phyloP scores from a whole-genome alignment of 2,797 vertebrate species.

The Scolopax bukidnonensis region DNA sequence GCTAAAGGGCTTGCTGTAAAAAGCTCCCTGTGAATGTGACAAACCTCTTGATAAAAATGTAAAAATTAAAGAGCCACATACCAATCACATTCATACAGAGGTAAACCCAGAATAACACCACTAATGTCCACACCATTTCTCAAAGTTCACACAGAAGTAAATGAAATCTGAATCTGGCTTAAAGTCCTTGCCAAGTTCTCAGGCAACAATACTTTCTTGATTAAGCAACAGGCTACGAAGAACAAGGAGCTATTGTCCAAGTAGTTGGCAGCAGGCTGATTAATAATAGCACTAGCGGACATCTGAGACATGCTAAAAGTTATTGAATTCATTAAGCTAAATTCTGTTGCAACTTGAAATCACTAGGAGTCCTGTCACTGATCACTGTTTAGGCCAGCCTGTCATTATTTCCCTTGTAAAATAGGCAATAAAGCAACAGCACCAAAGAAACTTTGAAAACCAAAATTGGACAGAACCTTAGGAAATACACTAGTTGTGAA shows the following conservation, averaged over 20 bases:
- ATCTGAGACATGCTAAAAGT: slow-evolving; percentile 49
- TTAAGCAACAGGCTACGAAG: slow-evolving; percentile 41
- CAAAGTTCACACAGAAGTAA: slow-evolving; percentile 11
- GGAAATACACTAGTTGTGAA: not conserved
- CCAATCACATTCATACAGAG: not conserved
- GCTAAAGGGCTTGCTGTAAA: not conserved
- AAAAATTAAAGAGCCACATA: not conserved
- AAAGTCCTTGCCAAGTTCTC: slow-evolving; percentile 47
- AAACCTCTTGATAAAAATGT: slow-evolving; percentile 1
- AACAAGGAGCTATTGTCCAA: slow-evolving; percentile 53
- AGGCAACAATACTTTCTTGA: slow-evolving; percentile 49
- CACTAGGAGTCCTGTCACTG: not conserved
- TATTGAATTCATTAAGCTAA: slow-evolving; percentile 53
- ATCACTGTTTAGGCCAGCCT: not conserved
- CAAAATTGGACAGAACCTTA: not conserved
- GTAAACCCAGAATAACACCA: slow-evolving; percentile 9
- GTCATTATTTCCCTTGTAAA: not conserved
- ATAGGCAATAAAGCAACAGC: not conserved
- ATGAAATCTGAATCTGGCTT: slow-evolving; percentile 43
- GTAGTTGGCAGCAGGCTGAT: slow-evolving; percentile 52
- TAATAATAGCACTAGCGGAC: slow-evolving; percentile 42
- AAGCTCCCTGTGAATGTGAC: not conserved
- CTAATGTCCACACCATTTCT: not conserved
- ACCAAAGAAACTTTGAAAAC: not conserved
- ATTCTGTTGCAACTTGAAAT: slow-evolving; percentile 33